phyloP scores from a whole-genome alignment of 2,888 invertebrate species.

The Lepidochitona cinerea region DNA sequence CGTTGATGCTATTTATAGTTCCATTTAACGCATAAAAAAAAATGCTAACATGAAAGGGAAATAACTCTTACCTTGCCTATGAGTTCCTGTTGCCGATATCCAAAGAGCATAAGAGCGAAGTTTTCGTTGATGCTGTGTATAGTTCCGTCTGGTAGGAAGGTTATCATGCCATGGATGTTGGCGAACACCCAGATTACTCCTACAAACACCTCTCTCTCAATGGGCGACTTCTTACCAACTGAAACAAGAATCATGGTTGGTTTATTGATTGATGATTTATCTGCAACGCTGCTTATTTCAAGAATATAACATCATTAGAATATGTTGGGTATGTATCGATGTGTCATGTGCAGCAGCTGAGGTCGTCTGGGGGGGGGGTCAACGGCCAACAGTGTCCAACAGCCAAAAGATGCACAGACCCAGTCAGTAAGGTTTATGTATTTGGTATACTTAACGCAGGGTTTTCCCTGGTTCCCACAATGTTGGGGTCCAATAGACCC shows the following conservation, averaged over 20 bases:
- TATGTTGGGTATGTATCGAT: too few species aligned
- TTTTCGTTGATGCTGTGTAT: constrained; percentile 80
- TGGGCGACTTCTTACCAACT: not conserved
- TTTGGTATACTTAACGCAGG: too few species aligned
- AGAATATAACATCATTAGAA: too few species aligned
- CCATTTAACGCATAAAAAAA: too few species aligned
- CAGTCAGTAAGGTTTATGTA: too few species aligned
- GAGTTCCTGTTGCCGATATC: constrained; percentile 77
- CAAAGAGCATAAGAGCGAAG: constrained; percentile 79
- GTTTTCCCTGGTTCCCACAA: too few species aligned
- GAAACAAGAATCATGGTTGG: not conserved
- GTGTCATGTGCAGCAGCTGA: too few species aligned
- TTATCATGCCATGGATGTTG: constrained; percentile 79
- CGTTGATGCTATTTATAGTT: constrained; percentile 78
- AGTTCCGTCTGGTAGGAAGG: constrained; percentile 77
- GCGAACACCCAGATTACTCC: constrained; percentile 70
- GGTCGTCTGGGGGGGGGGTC: too few species aligned
- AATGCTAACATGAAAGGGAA: not conserved
- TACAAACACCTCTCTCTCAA: constrained; percentile 36
- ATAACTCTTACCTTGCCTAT: constrained; percentile 72
- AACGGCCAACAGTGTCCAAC: too few species aligned
- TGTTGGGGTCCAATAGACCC: too few species aligned
- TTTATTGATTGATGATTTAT: not conserved
- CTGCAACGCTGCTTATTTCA: too few species aligned
- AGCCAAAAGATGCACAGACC: too few species aligned